Evolutionary conservation across 2,797 vertebrate species (phyloP).

Genomic region (Forpus xanthops): DNA sequence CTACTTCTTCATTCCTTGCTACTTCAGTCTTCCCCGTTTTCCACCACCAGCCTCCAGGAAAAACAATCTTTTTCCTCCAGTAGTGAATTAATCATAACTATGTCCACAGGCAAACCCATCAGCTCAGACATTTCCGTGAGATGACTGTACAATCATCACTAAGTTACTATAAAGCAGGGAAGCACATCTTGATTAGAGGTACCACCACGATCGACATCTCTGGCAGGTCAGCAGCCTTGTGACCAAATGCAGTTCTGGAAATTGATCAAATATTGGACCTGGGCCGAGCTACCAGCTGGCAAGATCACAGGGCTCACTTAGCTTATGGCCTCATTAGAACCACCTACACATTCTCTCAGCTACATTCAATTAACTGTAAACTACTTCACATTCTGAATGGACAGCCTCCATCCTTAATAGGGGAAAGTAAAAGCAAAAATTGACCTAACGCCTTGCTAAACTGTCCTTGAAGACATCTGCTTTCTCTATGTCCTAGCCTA

Average conservation of each 20-base stretch:
- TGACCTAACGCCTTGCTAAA: background rate
- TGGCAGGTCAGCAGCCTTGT: background rate
- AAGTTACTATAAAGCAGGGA: background rate
- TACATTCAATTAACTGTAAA: background rate
- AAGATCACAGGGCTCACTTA: background rate
- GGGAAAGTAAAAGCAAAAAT: background rate
- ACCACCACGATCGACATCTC: slow-evolving; percentile 1
- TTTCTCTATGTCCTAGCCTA: background rate
- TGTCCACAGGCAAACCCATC: background rate
- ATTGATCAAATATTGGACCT: background rate
- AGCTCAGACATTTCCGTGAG: background rate
- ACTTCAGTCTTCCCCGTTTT: slow-evolving; percentile 17
- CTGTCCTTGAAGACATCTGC: background rate
- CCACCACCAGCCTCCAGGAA: slow-evolving; percentile 15
- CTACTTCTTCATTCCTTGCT: background rate
- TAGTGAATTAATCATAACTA: background rate
- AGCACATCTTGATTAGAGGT: background rate
- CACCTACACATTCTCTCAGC: background rate
- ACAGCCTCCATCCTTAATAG: background rate
- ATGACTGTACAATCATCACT: background rate
- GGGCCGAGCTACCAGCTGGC: background rate
- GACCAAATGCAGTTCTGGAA: background rate
- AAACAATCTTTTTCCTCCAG: background rate
- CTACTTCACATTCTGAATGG: background rate
- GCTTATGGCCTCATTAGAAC: background rate